These are phyloP conservation scores for Mallateleia sp. DNA, from an alignment of 2,888 invertebrate species.

Conservation along the genomic window DNA sequence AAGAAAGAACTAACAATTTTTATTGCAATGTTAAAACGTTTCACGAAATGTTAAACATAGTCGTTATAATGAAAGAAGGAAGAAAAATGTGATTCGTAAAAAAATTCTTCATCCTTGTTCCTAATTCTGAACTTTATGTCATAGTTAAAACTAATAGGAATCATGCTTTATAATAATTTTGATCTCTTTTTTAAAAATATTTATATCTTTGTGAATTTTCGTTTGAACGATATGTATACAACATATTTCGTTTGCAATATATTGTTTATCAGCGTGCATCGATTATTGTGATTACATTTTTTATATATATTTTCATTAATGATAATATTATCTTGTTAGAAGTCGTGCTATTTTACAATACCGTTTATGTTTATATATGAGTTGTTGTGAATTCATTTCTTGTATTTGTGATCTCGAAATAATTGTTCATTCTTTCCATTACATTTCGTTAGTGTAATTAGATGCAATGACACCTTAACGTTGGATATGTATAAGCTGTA, in stretches of 20 bases:
- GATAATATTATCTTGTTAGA: constrained; percentile 34
- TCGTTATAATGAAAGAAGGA: neutral
- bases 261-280: constrained; percentile 46
- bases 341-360: constrained; percentile 32
- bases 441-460: too few species aligned
- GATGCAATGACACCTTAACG: too few species aligned
- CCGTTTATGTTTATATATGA: constrained; percentile 39
- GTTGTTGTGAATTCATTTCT: constrained; percentile 31
- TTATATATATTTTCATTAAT: constrained; percentile 5
- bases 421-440: constrained; percentile 17
- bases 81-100: neutral
- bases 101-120: neutral
- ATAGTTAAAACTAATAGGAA: constrained; percentile 22
- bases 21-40: too few species aligned
- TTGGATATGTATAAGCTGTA: too few species aligned
- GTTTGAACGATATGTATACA: neutral
- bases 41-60: too few species aligned
- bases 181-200: constrained; percentile 49
- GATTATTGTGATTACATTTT: constrained; percentile 48
- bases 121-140: constrained; percentile 11
- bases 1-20: neutral
- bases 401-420: constrained; percentile 11
- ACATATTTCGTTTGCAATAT: constrained; percentile 33
- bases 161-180: constrained; percentile 37
- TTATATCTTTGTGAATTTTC: neutral